Evolutionary conservation across 2,888 invertebrate genomes (phyloP).

Genomic region (Gryllus longicercus): DNA sequence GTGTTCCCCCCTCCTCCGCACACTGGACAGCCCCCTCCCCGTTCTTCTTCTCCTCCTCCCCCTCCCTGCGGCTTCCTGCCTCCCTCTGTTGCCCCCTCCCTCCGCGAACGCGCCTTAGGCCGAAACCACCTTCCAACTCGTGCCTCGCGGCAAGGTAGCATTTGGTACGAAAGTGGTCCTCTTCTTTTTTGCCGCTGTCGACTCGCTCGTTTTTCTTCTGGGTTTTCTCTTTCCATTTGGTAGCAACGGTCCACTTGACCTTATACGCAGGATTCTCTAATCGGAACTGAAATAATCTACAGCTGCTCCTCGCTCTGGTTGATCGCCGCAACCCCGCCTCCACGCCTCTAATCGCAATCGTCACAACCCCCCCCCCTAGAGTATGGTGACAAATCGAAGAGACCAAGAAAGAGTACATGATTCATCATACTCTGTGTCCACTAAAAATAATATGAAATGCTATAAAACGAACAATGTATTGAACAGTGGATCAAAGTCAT

Average conservation of each 20-base stretch:
- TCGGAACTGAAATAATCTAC: background rate
- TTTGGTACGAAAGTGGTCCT: background rate
- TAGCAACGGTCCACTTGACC: slow-evolving; percentile 10
- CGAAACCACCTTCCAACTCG: slow-evolving; percentile 8
- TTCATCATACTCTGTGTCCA: too few relatives aligned
- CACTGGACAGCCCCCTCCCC: background rate
- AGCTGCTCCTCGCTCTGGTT: background rate
- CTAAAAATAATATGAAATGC: too few relatives aligned
- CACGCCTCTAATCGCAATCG: too few relatives aligned
- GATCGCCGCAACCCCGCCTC: too few relatives aligned
- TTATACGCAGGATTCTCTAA: background rate
- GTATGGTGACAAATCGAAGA: too few relatives aligned
- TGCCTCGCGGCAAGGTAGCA: slow-evolving; percentile 10
- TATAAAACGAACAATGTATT: too few relatives aligned
- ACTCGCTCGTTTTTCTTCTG: slow-evolving; percentile 1
- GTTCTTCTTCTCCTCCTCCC: background rate
- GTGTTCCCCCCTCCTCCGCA: background rate
- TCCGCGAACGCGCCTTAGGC: background rate
- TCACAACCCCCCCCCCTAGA: too few relatives aligned
- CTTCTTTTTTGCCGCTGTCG: background rate
- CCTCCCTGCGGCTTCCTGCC: background rate
- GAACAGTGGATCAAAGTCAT: too few relatives aligned
- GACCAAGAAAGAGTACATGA: too few relatives aligned
- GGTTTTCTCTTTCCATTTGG: slow-evolving; percentile 6
- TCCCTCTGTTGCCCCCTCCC: background rate